phyloP scores from a whole-genome alignment of 2,888 invertebrate genomes.

The Pegoplata infirma region DNA sequence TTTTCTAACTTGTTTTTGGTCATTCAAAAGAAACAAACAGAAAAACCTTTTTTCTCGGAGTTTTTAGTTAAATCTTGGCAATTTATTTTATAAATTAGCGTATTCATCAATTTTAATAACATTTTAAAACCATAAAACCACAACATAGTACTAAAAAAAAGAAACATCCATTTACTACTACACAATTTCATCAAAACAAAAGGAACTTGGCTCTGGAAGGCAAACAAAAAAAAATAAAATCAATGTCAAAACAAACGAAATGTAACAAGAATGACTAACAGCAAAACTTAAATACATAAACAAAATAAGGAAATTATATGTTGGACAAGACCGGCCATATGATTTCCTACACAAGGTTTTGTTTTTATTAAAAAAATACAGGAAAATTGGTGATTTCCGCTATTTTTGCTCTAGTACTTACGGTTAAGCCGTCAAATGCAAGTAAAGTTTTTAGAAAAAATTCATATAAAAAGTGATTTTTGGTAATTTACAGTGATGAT shows the following conservation, averaged over 20 bases:
- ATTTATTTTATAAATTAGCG: conserved; percentile 73
- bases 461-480: no score
- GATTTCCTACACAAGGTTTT: no score
- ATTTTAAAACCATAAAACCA: conserved; percentile 68
- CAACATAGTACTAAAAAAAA: conserved; percentile 57
- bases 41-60: conserved; percentile 20
- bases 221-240: conserved; percentile 16
- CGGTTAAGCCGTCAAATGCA: no score
- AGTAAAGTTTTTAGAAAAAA: no score
- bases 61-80: conserved; percentile 56
- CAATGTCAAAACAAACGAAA: conserved; percentile 23
- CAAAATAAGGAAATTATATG: no score
- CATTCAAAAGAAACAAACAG: conserved; percentile 1
- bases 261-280: neutral
- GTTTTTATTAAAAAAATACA: no score
- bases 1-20: conserved; percentile 28
- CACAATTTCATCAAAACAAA: neutral
- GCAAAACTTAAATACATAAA: neutral
- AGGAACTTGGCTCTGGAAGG: neutral
- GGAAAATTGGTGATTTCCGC: no score
- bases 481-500: no score
- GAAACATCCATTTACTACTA: conserved; percentile 2
- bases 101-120: conserved; percentile 77
- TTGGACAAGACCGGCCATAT: no score
- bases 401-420: no score